Evolutionary conservation across 2,113 vertebrate species (phyloP).

Genomic region (Aphelocoma coerulescens): DNA sequence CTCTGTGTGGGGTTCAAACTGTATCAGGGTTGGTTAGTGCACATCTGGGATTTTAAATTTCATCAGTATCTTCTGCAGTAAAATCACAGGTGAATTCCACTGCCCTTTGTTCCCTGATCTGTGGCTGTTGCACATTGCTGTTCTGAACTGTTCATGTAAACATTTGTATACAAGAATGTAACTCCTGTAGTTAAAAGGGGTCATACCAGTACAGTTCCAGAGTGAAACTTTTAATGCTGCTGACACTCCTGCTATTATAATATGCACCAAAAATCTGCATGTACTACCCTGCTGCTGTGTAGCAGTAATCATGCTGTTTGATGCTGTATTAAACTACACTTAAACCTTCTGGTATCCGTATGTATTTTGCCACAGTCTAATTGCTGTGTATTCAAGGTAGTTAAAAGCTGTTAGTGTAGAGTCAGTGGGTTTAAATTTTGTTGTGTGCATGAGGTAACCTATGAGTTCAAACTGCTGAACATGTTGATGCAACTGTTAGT

Average conservation of each 20-base stretch:
- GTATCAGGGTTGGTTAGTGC: neutral
- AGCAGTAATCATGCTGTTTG: neutral
- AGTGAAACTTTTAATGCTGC: neutral
- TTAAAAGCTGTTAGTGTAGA: neutral
- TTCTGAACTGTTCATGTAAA: neutral
- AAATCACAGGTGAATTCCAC: neutral
- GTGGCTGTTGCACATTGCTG: neutral
- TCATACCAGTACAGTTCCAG: neutral
- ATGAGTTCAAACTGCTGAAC: neutral
- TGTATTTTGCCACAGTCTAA: neutral
- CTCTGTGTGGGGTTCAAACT: accelerated
- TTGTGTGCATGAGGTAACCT: neutral
- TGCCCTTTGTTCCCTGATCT: neutral
- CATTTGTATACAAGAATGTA: neutral
- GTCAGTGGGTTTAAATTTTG: neutral
- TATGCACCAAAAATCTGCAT: neutral
- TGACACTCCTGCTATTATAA: neutral
- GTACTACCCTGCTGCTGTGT: neutral
- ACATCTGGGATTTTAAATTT: neutral
- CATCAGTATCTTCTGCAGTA: neutral
- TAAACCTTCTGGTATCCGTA: neutral
- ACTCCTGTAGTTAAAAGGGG: neutral
- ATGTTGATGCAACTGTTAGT: neutral
- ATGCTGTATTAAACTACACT: neutral
- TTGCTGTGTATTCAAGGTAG: neutral